Percentiles rank a stretch among this genome's conserved stretches.
phyloP scores from a whole-genome alignment of 2,797 vertebrate genomes.

The Tauraco hartlaubi region DNA sequence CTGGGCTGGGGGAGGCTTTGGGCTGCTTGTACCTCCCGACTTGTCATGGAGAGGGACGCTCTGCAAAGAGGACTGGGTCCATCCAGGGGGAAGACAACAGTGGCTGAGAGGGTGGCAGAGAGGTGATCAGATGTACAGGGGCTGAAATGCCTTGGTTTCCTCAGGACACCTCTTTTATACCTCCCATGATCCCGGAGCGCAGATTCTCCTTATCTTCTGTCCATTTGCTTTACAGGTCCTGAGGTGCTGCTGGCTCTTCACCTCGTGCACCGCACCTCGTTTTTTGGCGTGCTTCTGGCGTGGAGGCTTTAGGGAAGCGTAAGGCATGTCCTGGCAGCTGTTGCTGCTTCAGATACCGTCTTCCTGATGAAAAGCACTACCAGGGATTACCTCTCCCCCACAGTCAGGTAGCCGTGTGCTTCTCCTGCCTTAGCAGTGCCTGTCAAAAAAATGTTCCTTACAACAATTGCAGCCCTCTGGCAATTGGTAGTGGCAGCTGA shows the following conservation, averaged over 20 bases:
- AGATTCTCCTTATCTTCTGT: neutral
- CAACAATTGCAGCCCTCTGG: neutral
- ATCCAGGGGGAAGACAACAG: neutral
- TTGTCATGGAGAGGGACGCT: neutral
- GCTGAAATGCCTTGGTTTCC: neutral
- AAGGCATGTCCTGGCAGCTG: neutral
- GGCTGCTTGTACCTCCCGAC: neutral
- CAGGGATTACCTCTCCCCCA: neutral
- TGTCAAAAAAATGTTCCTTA: neutral
- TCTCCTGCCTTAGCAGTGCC: neutral
- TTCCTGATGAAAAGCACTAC: neutral
- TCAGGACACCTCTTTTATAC: neutral
- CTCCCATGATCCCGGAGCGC: rapidly evolving
- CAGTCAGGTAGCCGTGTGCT: neutral
- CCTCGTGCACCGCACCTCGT: rapidly evolving
- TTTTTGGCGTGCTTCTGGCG: neutral
- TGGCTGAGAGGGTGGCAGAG: neutral
- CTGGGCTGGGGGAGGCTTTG: neutral
- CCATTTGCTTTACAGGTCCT: neutral
- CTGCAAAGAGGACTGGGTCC: neutral
- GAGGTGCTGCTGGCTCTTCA: neutral
- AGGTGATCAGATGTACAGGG: neutral
- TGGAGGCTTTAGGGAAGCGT: neutral
- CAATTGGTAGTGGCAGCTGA: neutral
- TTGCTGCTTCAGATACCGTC: neutral